phyloP scores from a whole-genome alignment of 1,140 invertebrate genomes.

The Trichonephila inaurata region DNA sequence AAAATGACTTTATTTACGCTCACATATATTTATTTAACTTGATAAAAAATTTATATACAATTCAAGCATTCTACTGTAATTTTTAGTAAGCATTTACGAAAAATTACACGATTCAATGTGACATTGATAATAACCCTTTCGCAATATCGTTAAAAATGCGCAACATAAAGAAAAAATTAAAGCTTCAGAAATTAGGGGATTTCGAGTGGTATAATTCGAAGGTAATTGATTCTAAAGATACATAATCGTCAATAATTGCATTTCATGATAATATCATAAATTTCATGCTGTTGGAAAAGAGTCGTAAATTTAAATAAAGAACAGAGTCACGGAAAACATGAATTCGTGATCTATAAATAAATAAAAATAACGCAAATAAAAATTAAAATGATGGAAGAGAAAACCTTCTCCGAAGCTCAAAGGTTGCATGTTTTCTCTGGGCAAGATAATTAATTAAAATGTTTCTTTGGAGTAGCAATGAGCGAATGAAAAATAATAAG shows the following conservation, averaged over 20 bases:
- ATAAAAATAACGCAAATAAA: background rate
- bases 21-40: too few relatives aligned
- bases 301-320: background rate
- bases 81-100: too few relatives aligned
- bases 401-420: background rate
- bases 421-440: background rate
- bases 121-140: background rate
- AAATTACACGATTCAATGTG: too few relatives aligned
- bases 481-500: too few relatives aligned
- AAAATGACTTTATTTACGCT: too few relatives aligned
- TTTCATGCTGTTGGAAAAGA: background rate
- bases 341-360: background rate
- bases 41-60: too few relatives aligned
- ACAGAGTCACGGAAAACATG: background rate
- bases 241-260: constrained; percentile 8
- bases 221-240: constrained; percentile 15
- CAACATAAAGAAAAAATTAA: background rate
- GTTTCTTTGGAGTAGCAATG: too few relatives aligned
- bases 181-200: background rate
- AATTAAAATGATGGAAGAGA: background rate
- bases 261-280: background rate
- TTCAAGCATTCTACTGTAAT: too few relatives aligned
- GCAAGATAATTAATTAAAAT: too few relatives aligned
- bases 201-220: background rate
- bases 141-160: background rate